These are phyloP conservation scores for Caenorhabditis afra DNA, from an alignment of 2,888 invertebrate genomes.

Conservation along the genomic window DNA sequence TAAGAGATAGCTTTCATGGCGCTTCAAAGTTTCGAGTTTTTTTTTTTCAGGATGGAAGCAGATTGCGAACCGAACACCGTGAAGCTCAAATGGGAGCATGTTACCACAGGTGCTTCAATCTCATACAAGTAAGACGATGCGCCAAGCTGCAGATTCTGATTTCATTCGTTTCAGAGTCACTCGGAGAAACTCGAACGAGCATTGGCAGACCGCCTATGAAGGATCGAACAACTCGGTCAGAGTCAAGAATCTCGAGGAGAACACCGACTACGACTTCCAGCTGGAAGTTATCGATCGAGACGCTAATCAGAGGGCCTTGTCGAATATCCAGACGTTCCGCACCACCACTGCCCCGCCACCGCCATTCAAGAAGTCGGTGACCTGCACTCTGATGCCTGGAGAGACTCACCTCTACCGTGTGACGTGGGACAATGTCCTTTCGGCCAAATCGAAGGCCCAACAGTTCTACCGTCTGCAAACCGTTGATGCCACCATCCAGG, in stretches of 20 bases:
- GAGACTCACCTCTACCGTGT: constrained; percentile 47
- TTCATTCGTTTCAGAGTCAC: constrained; percentile 35
- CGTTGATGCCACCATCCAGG: constrained; percentile 28
- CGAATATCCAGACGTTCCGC: constrained; percentile 85
- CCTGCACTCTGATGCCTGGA: constrained; percentile 81
- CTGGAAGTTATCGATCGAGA: constrained; percentile 87
- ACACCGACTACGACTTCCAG: constrained; percentile 89
- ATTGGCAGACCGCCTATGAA: constrained; percentile 54
- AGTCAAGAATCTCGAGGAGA: constrained; percentile 83
- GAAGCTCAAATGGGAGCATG: constrained; percentile 87
- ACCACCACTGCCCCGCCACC: constrained; percentile 90
- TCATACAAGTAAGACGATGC: constrained; percentile 80
- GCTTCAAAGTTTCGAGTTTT: too few relatives aligned
- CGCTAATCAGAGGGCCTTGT: constrained; percentile 86
- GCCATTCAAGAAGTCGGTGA: constrained; percentile 86
- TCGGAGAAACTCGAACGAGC: constrained; percentile 40
- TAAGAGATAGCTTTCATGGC: background rate
- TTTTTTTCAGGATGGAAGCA: constrained; percentile 83
- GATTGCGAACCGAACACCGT: constrained; percentile 84
- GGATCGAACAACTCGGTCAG: constrained; percentile 69
- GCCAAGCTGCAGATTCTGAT: background rate
- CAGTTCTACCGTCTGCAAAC: constrained; percentile 47
- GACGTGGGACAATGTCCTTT: constrained; percentile 62
- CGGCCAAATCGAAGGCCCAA: constrained; percentile 15
- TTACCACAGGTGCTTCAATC: constrained; percentile 59